These are phyloP conservation scores for Buathra laborator DNA, from an alignment of 2,888 invertebrate species.

Conservation along the genomic window DNA sequence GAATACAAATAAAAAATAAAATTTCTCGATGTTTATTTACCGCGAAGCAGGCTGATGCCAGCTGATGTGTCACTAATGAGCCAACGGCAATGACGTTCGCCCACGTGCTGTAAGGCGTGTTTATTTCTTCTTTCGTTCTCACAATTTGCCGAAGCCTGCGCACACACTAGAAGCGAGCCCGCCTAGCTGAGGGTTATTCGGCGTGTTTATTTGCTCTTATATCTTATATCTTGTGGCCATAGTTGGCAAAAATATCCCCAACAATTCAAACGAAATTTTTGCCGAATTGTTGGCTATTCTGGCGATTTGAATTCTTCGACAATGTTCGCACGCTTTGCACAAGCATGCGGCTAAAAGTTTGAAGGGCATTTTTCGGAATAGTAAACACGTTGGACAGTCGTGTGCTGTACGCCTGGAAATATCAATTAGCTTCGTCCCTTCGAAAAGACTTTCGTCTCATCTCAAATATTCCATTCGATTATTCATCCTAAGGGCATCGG, in stretches of 20 bases:
- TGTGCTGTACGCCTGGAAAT: neutral
- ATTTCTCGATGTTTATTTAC: neutral
- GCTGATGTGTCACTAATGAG: no score
- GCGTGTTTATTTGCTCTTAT: neutral
- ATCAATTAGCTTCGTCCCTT: neutral
- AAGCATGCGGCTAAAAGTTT: neutral
- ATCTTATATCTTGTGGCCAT: no score
- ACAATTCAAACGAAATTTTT: conserved; percentile 9
- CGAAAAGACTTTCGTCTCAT: neutral
- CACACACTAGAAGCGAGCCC: neutral
- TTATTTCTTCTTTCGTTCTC: no score
- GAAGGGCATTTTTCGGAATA: neutral
- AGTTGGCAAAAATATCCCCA: neutral
- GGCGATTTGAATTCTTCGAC: conserved; percentile 25
- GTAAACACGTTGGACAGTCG: neutral
- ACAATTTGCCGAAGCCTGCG: neutral
- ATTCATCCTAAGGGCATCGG: neutral
- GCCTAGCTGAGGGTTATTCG: no score
- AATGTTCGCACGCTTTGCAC: neutral
- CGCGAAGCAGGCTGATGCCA: no score
- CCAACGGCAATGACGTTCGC: no score
- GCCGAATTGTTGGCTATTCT: conserved; percentile 43
- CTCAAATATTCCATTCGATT: neutral
- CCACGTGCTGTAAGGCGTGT: no score
- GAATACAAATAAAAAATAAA: neutral